Evolutionary conservation across 2,888 invertebrate species (phyloP).

Genomic region (Cheilosia scutellata): DNA sequence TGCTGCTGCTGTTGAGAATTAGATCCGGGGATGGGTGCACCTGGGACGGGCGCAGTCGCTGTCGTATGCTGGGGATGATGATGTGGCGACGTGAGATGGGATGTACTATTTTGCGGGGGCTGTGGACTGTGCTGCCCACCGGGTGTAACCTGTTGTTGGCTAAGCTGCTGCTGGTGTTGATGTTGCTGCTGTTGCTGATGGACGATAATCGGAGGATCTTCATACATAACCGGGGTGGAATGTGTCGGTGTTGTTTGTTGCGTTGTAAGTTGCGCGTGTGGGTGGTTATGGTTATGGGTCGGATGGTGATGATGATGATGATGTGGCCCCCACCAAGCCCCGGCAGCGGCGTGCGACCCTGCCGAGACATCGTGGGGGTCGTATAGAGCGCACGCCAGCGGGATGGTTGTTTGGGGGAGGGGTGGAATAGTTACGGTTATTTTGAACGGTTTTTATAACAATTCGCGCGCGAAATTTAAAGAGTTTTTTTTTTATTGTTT

Average conservation of each 20-base stretch:
- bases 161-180: slow-evolving; percentile 78
- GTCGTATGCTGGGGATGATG: slow-evolving; percentile 79
- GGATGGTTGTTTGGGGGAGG: slow-evolving; percentile 85
- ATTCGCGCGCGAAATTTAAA: slow-evolving; percentile 69
- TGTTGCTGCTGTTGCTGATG: slow-evolving; percentile 80
- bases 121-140: slow-evolving; percentile 70
- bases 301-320: slow-evolving; percentile 84
- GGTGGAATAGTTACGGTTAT: slow-evolving; percentile 85
- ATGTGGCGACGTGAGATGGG: slow-evolving; percentile 77
- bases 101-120: slow-evolving; percentile 57
- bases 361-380: slow-evolving; percentile 85
- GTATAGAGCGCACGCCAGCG: slow-evolving; percentile 85
- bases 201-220: slow-evolving; percentile 84
- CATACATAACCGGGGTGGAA: slow-evolving; percentile 86
- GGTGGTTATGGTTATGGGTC: slow-evolving; percentile 85
- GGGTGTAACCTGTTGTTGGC: slow-evolving; percentile 69
- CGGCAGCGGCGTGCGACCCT: slow-evolving; percentile 85
- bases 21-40: slow-evolving; percentile 80
- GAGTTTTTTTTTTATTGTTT: slow-evolving; percentile 1
- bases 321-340: slow-evolving; percentile 85
- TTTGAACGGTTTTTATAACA: slow-evolving; percentile 82
- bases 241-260: slow-evolving; percentile 85
- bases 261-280: slow-evolving; percentile 85
- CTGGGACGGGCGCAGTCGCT: slow-evolving; percentile 81
- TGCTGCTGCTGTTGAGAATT: slow-evolving; percentile 79